Evolutionary conservation across 2,113 vertebrate species (phyloP), one percentile per base, ranked within the genome.

Genomic region (Neoarius graeffei): DNA sequence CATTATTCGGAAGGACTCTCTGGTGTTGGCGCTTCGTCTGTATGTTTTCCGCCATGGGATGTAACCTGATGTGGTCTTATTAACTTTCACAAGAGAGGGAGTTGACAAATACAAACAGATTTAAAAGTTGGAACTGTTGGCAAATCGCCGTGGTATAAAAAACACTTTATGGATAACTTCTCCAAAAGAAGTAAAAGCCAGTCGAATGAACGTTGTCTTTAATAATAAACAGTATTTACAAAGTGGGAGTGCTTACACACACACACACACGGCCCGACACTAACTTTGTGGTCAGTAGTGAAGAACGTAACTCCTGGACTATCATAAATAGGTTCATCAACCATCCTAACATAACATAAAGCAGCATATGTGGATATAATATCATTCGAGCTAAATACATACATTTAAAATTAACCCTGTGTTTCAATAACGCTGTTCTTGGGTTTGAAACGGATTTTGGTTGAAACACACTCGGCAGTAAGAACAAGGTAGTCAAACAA

Each of bases 191-290:
- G 64, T 50, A 57, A 85, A 85, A 86, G 10, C 60, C 4, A 25
- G 79, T 66, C 62, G 9, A 0, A 35, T 50, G 56, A 17, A 48
- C 73, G 13, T 89, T 80, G 15, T 87, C 84, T 25, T 48, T 93
- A 94, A 94, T 62, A 82, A 82, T 42, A 94, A 92, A 93, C 67
- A 52, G 56, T 94, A 95, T 95, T 94, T 95, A 95, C 94, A 95
- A 92, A 94, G 93, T 91, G 91, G 54, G 64, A 87, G 64, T 57
- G 54, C 17, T 80, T 9, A 10, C 56, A 10, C 52, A 10, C 56
- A 10, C 54, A 25, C 62, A 25, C 1, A 54, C 64, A 57, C 7
- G 62, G 50, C 62, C 85, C 15, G 17, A 17, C 86, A 67, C 76
- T 14, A 54, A 80, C 84, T 84, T 87, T 71, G 60, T 84, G 60